phyloP scores from a whole-genome alignment of 35 echinoderm and acorn worm genomes.

The Nesometra sesokonis region DNA sequence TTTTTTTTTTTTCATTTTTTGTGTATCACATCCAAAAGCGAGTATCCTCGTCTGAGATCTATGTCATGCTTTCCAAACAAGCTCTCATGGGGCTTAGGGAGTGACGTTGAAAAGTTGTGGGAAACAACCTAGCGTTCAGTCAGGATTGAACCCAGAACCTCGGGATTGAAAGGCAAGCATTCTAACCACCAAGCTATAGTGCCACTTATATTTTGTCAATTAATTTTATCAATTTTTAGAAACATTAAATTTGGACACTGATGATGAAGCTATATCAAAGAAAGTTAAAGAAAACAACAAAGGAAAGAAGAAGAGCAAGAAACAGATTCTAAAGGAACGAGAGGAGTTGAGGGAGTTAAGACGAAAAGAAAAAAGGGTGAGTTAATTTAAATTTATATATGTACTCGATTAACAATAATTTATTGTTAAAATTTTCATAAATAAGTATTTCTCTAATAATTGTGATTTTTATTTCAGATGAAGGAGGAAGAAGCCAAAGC shows the following conservation, averaged over 20 bases:
- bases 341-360: slow-evolving; percentile 64
- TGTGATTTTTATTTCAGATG: slow-evolving; percentile 33
- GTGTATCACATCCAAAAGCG: no score
- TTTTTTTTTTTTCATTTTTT: no score
- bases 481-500: slow-evolving; percentile 64
- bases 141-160: no score
- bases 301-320: slow-evolving; percentile 65
- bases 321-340: slow-evolving; percentile 64
- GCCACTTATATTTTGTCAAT: no score
- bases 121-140: no score
- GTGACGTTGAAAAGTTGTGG: no score
- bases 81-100: no score
- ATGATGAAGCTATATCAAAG: slow-evolving; percentile 69
- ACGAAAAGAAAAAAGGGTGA: slow-evolving; percentile 61
- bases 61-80: no score
- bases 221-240: background rate
- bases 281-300: slow-evolving; percentile 39
- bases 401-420: background rate
- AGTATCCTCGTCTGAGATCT: no score
- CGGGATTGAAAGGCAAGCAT: no score
- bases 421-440: background rate
- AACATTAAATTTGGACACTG: slow-evolving; percentile 30
- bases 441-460: no score
- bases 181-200: no score
- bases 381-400: background rate